Evolutionary conservation across 2,888 invertebrate species (phyloP).

Genomic region (Spicauda simplicius): DNA sequence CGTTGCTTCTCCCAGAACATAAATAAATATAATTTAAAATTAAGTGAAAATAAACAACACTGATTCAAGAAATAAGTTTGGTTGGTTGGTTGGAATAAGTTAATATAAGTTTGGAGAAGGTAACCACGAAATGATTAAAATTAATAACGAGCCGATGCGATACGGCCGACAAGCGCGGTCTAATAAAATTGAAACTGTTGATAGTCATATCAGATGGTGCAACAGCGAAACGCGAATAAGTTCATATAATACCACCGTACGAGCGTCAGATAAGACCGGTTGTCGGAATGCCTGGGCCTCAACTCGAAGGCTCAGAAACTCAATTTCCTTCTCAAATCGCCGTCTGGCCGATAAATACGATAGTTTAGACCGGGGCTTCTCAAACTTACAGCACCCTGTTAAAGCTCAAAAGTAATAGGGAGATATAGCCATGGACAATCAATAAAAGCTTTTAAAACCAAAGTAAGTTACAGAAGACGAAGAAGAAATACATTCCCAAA

Average conservation of each 20-base stretch:
- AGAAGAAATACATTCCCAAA: no score
- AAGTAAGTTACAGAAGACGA: no score
- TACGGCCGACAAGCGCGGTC: background rate
- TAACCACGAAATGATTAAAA: background rate
- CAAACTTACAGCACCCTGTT: no score
- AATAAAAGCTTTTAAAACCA: no score
- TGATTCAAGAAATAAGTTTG: no score
- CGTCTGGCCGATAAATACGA: conserved; percentile 46
- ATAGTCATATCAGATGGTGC: conserved; percentile 13
- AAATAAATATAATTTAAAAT: no score
- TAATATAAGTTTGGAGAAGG: no score
- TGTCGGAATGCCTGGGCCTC: conserved; percentile 18
- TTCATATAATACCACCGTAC: conserved; percentile 6
- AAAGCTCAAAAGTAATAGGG: no score
- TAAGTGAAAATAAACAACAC: no score
- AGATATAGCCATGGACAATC: no score
- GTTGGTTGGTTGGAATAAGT: no score
- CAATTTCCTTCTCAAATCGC: conserved; percentile 60
- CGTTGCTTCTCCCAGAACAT: no score
- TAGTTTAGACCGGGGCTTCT: conserved; percentile 38
- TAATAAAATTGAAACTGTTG: conserved; percentile 12
- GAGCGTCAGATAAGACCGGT: conserved; percentile 26
- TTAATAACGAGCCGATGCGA: background rate
- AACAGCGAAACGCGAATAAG: conserved; percentile 25
- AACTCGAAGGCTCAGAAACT: conserved; percentile 49